Conservation (phyloP, 1,140 invertebrate genomes). For the Drosophila lacertosa region DNA sequence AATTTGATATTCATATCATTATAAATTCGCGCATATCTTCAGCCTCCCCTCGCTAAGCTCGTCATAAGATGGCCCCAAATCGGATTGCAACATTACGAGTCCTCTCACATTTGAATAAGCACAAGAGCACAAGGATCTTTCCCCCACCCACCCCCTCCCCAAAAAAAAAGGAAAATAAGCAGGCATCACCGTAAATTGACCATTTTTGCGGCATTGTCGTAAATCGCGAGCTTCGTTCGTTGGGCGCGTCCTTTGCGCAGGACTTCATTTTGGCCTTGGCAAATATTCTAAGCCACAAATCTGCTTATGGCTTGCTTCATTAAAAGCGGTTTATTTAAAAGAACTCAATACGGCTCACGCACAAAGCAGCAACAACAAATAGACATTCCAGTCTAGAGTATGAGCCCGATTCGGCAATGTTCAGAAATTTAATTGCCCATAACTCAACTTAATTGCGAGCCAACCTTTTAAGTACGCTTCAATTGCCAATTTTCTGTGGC, state of each 20-base stretch:
- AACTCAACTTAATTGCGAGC: constrained; percentile 40
- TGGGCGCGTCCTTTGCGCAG: neutral
- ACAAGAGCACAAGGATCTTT: constrained; percentile 4
- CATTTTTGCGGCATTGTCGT: constrained; percentile 65
- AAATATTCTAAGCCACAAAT: constrained; percentile 82
- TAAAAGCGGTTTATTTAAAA: constrained; percentile 78
- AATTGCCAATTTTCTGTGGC: constrained; percentile 2
- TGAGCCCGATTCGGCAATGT: neutral
- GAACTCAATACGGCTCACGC: constrained; percentile 42
- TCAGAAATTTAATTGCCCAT: constrained; percentile 31
- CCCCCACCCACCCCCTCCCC: no score
- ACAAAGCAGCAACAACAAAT: constrained; percentile 13
- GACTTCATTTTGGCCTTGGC: constrained; percentile 66
- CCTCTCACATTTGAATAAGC: constrained; percentile 71
- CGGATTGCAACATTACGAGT: constrained; percentile 59
- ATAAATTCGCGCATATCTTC: constrained; percentile 62
- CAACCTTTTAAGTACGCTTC: neutral
- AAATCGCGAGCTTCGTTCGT: constrained; percentile 57
- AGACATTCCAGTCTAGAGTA: neutral
- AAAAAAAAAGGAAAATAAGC: constrained; percentile 22
- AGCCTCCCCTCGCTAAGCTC: constrained; percentile 64
- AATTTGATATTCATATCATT: constrained; percentile 83
- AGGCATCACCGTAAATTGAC: constrained; percentile 66
- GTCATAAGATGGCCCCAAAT: constrained; percentile 68
- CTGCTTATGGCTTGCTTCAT: constrained; percentile 77